Percentiles rank a stretch among this genome's conserved stretches.
Evolutionary conservation across 2,888 invertebrate species (phyloP).

Genomic region (Philonicus albiceps): DNA sequence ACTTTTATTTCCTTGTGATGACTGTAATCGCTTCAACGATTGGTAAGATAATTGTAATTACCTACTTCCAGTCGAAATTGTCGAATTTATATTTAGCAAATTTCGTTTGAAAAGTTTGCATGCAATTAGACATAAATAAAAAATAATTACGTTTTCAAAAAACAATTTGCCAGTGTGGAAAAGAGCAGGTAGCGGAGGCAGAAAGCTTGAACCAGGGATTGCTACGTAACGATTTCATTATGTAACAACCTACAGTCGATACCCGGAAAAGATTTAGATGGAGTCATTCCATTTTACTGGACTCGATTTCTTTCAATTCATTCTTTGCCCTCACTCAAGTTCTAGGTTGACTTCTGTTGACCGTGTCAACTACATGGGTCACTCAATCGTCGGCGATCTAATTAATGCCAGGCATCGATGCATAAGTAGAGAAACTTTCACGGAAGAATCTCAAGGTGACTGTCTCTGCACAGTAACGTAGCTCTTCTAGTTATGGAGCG

Average conservation of each 20-base stretch:
- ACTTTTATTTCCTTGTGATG: constrained; percentile 83
- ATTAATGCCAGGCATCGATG: neutral
- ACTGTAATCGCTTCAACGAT: constrained; percentile 74
- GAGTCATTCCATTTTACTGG: neutral
- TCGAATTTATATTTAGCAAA: neutral
- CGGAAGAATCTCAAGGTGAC: neutral
- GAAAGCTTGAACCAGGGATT: neutral
- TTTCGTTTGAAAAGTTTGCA: neutral
- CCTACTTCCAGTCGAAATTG: neutral
- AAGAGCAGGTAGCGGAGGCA: neutral
- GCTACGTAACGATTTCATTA: neutral
- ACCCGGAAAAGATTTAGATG: neutral
- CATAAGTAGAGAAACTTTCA: neutral
- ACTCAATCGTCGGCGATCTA: neutral
- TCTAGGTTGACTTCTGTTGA: neutral
- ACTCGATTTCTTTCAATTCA: neutral
- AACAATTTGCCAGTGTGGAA: neutral
- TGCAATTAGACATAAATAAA: neutral
- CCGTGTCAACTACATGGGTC: neutral
- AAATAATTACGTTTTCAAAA: neutral
- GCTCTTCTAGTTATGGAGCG: neutral
- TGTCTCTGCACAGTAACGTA: neutral
- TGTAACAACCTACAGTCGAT: neutral
- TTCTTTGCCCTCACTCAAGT: neutral
- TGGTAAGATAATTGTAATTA: constrained; percentile 62